Evolutionary conservation across 2,888 invertebrate species (phyloP).

Genomic region (Eurois occulta): DNA sequence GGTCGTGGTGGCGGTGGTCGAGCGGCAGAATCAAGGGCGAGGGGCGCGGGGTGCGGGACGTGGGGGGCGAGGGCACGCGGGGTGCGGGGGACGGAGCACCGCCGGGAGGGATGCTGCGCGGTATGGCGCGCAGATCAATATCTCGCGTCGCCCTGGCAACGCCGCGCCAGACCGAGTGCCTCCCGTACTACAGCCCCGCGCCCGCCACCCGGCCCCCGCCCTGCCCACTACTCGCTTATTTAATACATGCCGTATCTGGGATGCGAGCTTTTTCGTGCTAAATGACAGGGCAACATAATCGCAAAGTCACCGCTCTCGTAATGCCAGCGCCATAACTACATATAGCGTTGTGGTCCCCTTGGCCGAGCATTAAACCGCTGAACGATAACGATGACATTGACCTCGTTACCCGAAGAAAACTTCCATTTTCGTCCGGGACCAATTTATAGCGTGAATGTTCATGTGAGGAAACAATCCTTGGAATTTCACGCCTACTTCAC

Average conservation of each 20-base stretch:
- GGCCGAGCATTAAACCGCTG: conserved; percentile 69
- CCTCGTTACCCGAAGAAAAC: conserved; percentile 74
- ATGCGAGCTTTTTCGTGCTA: conserved; percentile 88
- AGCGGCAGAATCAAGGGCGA: conserved; percentile 84
- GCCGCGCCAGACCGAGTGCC: conserved; percentile 92
- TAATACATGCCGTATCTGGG: conserved; percentile 88
- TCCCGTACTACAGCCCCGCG: conserved; percentile 88
- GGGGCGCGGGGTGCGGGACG: conserved; percentile 55
- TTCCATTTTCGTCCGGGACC: conserved; percentile 69
- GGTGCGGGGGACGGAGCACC: conserved; percentile 69
- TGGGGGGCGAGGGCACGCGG: conserved; percentile 88
- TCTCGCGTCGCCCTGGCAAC: conserved; percentile 91
- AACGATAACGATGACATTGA: conserved; percentile 81
- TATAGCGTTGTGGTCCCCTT: conserved; percentile 64
- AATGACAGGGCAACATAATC: conserved; percentile 85
- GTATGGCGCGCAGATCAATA: conserved; percentile 87
- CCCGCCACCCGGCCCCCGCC: conserved; percentile 71
- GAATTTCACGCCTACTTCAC: conserved; percentile 23
- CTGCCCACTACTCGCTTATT: conserved; percentile 88
- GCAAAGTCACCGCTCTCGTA: conserved; percentile 76
- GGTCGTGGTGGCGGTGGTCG: conserved; percentile 78
- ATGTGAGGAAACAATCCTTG: conserved; percentile 27
- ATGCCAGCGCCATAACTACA: conserved; percentile 68
- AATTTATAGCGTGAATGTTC: conserved; percentile 60
- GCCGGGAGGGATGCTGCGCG: conserved; percentile 90